phyloP scores from a whole-genome alignment of 2,888 invertebrate species.

The Eurytoma adleriae region DNA sequence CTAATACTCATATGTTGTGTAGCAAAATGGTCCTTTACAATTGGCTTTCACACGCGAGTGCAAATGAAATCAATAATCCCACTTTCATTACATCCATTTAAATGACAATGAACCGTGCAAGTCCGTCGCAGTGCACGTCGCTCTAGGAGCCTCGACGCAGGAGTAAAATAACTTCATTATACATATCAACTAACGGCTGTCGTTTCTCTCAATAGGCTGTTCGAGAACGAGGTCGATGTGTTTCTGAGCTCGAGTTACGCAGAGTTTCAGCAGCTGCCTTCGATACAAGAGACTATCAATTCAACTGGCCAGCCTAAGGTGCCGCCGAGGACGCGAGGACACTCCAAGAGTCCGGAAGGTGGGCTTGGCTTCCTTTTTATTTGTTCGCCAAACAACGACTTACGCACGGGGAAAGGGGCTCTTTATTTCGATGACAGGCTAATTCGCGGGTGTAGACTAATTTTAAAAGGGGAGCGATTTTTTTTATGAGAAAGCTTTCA shows the following conservation, averaged over 20 bases:
- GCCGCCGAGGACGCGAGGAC: slow-evolving; percentile 73
- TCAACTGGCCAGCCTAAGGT: slow-evolving; percentile 69
- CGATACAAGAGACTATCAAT: slow-evolving; percentile 78
- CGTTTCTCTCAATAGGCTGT: slow-evolving; percentile 86
- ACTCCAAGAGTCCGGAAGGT: slow-evolving; percentile 78
- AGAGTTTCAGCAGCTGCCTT: slow-evolving; percentile 81
- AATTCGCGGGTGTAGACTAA: neutral
- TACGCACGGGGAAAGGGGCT: slow-evolving; percentile 21
- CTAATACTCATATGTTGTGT: too few relatives aligned
- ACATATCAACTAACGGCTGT: neutral
- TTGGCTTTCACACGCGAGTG: too few relatives aligned
- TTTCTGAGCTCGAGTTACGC: slow-evolving; percentile 85
- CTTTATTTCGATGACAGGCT: slow-evolving; percentile 33
- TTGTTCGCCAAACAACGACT: slow-evolving; percentile 2
- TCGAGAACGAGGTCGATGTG: slow-evolving; percentile 86
- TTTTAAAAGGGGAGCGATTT: neutral
- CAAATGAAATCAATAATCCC: too few relatives aligned
- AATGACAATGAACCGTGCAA: too few relatives aligned
- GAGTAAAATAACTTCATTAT: neutral
- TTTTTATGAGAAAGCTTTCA: slow-evolving; percentile 22
- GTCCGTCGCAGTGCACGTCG: too few relatives aligned
- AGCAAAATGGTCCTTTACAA: too few relatives aligned
- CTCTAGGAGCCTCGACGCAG: too few relatives aligned
- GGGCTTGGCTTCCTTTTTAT: slow-evolving; percentile 49
- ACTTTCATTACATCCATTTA: too few relatives aligned